Evolutionary conservation across 2,888 invertebrate genomes (phyloP), one percentile per base, ranked within the genome.

Genomic region (Hemicrepidius hirtus): DNA sequence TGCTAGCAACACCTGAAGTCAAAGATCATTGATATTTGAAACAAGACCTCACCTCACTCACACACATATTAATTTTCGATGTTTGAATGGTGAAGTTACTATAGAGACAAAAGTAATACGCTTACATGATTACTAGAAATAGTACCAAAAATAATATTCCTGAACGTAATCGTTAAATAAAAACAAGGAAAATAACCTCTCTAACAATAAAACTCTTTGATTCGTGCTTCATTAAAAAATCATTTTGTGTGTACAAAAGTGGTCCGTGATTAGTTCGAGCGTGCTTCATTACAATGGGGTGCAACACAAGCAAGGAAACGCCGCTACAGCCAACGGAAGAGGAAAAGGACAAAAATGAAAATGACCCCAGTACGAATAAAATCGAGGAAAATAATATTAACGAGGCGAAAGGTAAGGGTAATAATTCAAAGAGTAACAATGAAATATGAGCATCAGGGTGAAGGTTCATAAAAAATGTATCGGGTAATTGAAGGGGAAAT

Each of bases 251-350:
- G 46, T 3, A 20, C 20, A 35, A 18, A 59, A 40, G 59, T 59
- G 59, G 6, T 35, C 37, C 6, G 59, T 59, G 37, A 40, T 37
- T 37, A 20, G 18, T 57, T 35, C 57, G 18, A n/a, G 57, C 13
- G 55, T 37, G 18, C 10, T 60, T 40, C 12, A 18, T 16, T 10
- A 28, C 53, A 53, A 91, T 91, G 91, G 91, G 91, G 79, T 91
- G 91, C 85, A 91, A 90, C 80, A 90, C 90, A 60, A 91, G 91
- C 83, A 90, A 91, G 84, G 91, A 91, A 80, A 78, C 79, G 18
- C 77, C 79, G 18, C 76, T 81, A 12, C 78, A 86, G 80, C 80
- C 84, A 81, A 72, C 85, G 81, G 82, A 85, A 82, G 81, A 80
- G 46, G 79, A 78, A 44, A 80, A 82, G 16, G 75, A 75, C 20